Evolutionary conservation across 2,113 vertebrate genomes (phyloP).

Genomic region (Guaruba guarouba): DNA sequence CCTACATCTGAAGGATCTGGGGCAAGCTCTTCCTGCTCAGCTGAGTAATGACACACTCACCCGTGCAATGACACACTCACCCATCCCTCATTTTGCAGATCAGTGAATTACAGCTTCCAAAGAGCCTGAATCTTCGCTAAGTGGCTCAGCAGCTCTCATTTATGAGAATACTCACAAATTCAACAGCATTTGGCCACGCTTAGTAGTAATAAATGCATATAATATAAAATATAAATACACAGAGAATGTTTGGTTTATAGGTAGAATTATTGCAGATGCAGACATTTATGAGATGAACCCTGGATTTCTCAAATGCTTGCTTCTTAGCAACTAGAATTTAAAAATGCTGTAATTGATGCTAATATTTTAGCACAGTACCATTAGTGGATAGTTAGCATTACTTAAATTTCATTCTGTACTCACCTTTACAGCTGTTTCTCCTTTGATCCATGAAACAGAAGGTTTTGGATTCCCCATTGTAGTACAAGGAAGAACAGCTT

Average conservation of each 20-base stretch:
- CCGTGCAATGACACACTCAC: background rate
- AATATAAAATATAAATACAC: background rate
- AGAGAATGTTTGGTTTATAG: background rate
- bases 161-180: background rate
- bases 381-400: background rate
- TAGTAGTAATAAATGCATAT: background rate
- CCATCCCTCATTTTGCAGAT: background rate
- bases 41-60: background rate
- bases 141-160: background rate
- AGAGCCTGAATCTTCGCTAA: background rate
- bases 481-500: conserved; percentile 91
- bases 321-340: background rate
- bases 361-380: background rate
- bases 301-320: background rate
- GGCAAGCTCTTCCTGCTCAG: background rate
- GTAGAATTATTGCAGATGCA: background rate
- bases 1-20: background rate
- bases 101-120: background rate
- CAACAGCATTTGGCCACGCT: background rate
- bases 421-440: conserved; percentile 88
- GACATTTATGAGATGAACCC: background rate
- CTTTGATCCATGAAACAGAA: conserved; percentile 93
- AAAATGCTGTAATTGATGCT: background rate
- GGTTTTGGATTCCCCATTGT: conserved; percentile 95
- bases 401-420: conserved; percentile 11